phyloP scores from a whole-genome alignment of 2,888 invertebrate genomes.

The Enoplolaimus lenunculus region DNA sequence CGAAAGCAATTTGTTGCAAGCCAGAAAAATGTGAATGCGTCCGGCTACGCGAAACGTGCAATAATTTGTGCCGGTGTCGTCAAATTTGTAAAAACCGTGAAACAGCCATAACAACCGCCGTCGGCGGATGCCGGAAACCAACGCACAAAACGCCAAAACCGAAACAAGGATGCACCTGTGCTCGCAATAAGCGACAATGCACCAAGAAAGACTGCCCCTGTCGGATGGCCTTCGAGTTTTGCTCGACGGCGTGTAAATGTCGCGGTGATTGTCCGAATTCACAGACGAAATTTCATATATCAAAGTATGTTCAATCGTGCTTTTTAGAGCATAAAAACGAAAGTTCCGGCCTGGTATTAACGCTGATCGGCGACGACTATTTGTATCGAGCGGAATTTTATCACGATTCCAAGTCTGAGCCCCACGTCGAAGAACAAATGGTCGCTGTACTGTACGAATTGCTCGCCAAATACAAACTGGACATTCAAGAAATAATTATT shows the following conservation, averaged over 20 bases:
- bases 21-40: conserved; percentile 35
- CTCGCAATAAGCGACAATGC: conserved; percentile 32
- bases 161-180: conserved; percentile 30
- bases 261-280: conserved; percentile 39
- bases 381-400: conserved; percentile 39
- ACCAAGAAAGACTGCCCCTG: conserved; percentile 38
- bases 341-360: conserved; percentile 37
- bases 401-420: conserved; percentile 38
- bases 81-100: conserved; percentile 39
- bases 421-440: conserved; percentile 39
- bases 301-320: conserved; percentile 39
- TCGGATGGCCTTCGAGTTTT: conserved; percentile 37
- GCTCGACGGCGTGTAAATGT: conserved; percentile 35
- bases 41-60: conserved; percentile 38
- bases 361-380: conserved; percentile 38
- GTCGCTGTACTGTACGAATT: conserved; percentile 39
- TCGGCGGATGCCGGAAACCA: not conserved
- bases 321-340: conserved; percentile 40
- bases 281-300: conserved; percentile 37
- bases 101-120: not conserved
- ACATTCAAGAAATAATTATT: conserved; percentile 38
- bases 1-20: conserved; percentile 25
- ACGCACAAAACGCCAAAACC: not conserved
- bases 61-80: conserved; percentile 38
- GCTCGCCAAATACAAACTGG: conserved; percentile 39